Evolutionary conservation across 2,888 invertebrate species (phyloP).

Genomic region (Ichneumoninae sp.): DNA sequence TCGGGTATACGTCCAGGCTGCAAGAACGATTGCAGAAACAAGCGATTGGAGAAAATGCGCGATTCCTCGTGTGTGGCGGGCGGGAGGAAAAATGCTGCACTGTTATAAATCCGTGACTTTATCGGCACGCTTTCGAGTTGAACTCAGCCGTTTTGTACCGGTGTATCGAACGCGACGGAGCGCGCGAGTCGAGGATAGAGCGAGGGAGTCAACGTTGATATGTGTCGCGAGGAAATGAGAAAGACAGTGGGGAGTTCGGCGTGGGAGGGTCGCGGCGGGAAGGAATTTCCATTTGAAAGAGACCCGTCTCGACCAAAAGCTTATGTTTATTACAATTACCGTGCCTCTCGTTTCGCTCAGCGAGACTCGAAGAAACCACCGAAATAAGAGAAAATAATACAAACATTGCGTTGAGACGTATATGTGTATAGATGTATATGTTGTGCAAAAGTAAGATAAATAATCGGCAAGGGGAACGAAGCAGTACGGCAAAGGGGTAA

Average conservation of each 20-base stretch:
- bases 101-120: constrained; percentile 62
- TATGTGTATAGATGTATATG: constrained; percentile 14
- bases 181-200: constrained; percentile 37
- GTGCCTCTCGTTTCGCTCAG: constrained; percentile 65
- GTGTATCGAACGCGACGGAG: constrained; percentile 51
- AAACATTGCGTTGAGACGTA: background rate
- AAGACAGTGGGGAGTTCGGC: constrained; percentile 63
- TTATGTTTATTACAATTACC: constrained; percentile 79
- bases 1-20: background rate
- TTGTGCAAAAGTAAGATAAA: constrained; percentile 48
- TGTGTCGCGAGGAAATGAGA: constrained; percentile 48
- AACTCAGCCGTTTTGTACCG: constrained; percentile 49
- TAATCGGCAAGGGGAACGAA: constrained; percentile 46
- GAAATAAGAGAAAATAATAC: constrained; percentile 65
- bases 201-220: constrained; percentile 36
- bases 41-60: constrained; percentile 26
- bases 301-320: constrained; percentile 72
- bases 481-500: constrained; percentile 20
- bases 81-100: constrained; percentile 29
- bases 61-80: constrained; percentile 43
- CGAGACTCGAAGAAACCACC: constrained; percentile 57
- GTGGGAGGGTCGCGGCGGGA: constrained; percentile 68
- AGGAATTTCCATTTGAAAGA: constrained; percentile 77
- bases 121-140: constrained; percentile 49
- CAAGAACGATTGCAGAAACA: background rate